A percentile compares a stretch with the other conserved stretches of the same genome.
Conservation (phyloP, 2,888 invertebrate species). For the Agonopterix alstromeriana region DNA sequence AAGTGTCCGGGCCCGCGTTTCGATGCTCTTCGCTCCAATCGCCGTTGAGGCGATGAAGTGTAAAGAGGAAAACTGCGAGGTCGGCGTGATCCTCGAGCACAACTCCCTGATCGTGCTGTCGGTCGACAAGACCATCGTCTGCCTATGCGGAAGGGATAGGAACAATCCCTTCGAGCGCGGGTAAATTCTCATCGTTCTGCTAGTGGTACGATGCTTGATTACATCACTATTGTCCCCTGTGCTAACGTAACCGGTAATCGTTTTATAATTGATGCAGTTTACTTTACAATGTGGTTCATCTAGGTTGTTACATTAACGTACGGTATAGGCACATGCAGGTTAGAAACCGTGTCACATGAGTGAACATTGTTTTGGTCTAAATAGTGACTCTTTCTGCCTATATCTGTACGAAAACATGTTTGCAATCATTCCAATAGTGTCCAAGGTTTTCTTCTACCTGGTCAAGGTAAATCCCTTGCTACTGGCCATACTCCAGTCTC, state of each 20-base stretch:
- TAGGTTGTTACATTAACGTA: conserved; percentile 8
- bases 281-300: conserved; percentile 7
- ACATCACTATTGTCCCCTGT: conserved; percentile 25
- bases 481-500: conserved; percentile 37
- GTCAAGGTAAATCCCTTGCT: conserved; percentile 55
- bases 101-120: conserved; percentile 72
- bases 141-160: conserved; percentile 68
- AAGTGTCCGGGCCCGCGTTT: conserved; percentile 60
- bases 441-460: conserved; percentile 55
- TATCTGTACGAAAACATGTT: conserved; percentile 30
- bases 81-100: conserved; percentile 71
- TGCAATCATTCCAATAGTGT: conserved; percentile 39
- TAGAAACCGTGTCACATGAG: neutral
- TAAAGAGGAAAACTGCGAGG: conserved; percentile 76
- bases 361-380: neutral
- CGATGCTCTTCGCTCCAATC: conserved; percentile 74
- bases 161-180: conserved; percentile 72
- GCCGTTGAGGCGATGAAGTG: conserved; percentile 76
- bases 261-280: conserved; percentile 6
- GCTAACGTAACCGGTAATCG: conserved; percentile 13
- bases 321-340: neutral
- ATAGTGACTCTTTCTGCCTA: neutral
- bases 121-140: conserved; percentile 72
- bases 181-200: conserved; percentile 52
- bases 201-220: conserved; percentile 38